Percentiles rank a stretch among this genome's conserved stretches.
Evolutionary conservation across 2,797 vertebrate species (phyloP).

Genomic region (Platalea minor): DNA sequence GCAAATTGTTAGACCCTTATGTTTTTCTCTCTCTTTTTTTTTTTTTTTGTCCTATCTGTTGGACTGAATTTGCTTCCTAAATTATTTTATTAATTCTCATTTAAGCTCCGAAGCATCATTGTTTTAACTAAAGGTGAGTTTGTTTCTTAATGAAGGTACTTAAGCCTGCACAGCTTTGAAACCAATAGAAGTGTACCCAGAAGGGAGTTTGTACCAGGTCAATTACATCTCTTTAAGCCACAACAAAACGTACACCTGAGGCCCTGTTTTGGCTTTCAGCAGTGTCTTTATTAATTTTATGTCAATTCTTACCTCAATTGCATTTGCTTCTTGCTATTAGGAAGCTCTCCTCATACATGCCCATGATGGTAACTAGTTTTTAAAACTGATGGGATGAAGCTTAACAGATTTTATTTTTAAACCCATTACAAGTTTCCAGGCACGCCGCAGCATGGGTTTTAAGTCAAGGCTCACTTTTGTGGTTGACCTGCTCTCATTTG

Average conservation of each 20-base stretch:
- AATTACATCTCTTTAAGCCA: background rate
- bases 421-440: background rate
- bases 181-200: background rate
- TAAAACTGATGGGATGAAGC: background rate
- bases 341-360: background rate
- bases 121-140: background rate
- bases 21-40: background rate
- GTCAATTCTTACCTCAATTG: background rate
- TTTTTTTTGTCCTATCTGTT: background rate
- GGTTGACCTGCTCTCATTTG: background rate
- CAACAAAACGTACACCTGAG: background rate
- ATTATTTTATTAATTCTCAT: background rate
- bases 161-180: background rate
- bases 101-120: background rate
- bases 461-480: background rate
- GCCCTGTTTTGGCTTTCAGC: background rate
- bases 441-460: accelerated
- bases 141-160: background rate
- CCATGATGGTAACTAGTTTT: background rate
- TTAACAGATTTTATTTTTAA: background rate
- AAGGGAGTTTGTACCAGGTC: background rate
- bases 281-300: background rate
- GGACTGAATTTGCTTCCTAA: background rate
- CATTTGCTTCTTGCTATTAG: background rate
- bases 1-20: background rate